Evolutionary conservation across 2,888 invertebrate genomes (phyloP).

Genomic region (Lypha dubia): DNA sequence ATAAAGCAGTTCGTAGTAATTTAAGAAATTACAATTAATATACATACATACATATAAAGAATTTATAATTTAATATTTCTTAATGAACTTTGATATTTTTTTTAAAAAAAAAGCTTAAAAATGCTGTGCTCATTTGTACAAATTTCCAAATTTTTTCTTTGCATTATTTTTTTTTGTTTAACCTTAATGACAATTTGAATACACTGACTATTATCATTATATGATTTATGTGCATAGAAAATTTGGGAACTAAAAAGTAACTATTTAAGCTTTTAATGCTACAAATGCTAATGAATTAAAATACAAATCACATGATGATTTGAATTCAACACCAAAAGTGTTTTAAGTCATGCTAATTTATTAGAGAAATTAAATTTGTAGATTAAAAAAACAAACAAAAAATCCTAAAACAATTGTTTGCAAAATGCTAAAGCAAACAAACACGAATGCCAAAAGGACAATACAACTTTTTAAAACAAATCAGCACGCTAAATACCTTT

Average conservation of each 20-base stretch:
- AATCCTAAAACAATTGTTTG: slow-evolving; percentile 19
- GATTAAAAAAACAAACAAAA: slow-evolving; percentile 41
- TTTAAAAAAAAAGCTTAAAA: too few species aligned
- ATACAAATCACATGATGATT: slow-evolving; percentile 2
- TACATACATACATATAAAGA: too few species aligned
- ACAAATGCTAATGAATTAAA: background rate
- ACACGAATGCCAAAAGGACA: slow-evolving; percentile 2
- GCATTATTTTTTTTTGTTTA: too few species aligned
- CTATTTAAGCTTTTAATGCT: background rate
- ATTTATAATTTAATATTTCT: too few species aligned
- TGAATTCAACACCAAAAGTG: slow-evolving; percentile 7
- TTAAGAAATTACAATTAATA: too few species aligned
- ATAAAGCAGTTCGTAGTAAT: too few species aligned
- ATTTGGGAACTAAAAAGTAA: background rate
- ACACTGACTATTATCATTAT: too few species aligned
- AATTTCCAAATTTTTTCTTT: too few species aligned
- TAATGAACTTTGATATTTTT: too few species aligned
- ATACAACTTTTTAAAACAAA: slow-evolving; percentile 24
- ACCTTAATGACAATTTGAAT: too few species aligned
- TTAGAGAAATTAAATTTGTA: slow-evolving; percentile 37
- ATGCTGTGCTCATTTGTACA: too few species aligned
- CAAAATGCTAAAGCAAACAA: slow-evolving; percentile 27
- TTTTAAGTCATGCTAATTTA: slow-evolving; percentile 36
- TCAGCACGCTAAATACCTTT: slow-evolving; percentile 28
- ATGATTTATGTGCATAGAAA: too few species aligned